Evolutionary conservation across 1,140 invertebrate species (phyloP).

Genomic region (Nasonia giraulti): DNA sequence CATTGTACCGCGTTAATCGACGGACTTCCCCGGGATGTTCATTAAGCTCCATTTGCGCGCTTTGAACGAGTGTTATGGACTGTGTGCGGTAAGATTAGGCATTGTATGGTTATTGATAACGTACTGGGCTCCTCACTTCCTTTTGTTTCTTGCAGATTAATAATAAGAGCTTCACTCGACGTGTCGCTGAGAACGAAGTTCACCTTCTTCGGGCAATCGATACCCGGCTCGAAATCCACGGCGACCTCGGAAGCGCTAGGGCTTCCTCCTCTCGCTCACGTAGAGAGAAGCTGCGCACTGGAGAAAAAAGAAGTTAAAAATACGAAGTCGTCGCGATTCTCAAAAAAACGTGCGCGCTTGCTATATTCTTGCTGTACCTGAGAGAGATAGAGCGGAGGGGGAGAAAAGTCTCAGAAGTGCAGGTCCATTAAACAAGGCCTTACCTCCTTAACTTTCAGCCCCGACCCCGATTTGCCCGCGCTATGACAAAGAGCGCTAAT

Average conservation of each 20-base stretch:
- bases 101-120: too few species aligned
- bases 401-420: not conserved
- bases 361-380: not conserved
- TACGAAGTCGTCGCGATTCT: not conserved
- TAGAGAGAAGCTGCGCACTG: too few species aligned
- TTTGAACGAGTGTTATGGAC: not conserved
- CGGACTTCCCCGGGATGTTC: not conserved
- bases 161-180: not conserved
- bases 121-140: too few species aligned
- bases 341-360: not conserved
- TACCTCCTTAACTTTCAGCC: conserved; percentile 29
- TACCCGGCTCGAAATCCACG: not conserved
- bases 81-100: not conserved
- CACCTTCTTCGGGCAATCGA: too few species aligned
- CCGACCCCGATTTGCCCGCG: conserved; percentile 27
- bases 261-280: not conserved
- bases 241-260: not conserved
- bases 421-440: conserved; percentile 36
- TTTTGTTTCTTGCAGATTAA: not conserved
- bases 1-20: not conserved
- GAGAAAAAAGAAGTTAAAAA: not conserved
- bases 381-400: too few species aligned
- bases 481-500: conserved; percentile 30
- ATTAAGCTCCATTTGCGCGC: conserved; percentile 23
- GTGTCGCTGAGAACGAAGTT: not conserved